These are phyloP conservation scores for Raphicerus campestris DNA, from an alignment of 2,113 vertebrate genomes.

Conservation along the genomic window DNA sequence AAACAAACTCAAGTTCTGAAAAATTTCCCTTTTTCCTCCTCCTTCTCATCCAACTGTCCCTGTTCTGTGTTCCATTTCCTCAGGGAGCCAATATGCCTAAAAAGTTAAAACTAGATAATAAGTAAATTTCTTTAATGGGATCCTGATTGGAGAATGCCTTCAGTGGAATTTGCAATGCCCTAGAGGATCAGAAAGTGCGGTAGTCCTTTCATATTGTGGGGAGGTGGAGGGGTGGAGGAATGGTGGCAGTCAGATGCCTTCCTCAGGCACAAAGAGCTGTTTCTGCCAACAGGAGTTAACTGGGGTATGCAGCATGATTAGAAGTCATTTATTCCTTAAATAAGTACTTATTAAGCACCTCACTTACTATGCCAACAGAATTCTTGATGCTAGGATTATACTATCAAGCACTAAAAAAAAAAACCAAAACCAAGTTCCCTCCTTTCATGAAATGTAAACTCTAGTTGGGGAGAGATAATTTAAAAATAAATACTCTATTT, in stretches of 20 bases:
- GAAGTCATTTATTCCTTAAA: not conserved
- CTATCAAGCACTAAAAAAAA: not conserved
- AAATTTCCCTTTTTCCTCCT: not conserved
- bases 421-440: not conserved
- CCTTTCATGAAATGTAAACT: not conserved
- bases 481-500: not conserved
- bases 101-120: conserved; percentile 8
- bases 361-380: not conserved
- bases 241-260: not conserved
- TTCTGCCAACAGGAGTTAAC: not conserved
- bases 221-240: not conserved
- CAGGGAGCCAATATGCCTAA: not conserved
- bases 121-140: not conserved
- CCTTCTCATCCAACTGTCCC: not conserved
- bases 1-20: not conserved
- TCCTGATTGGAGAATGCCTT: not conserved
- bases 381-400: not conserved
- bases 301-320: not conserved
- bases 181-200: not conserved
- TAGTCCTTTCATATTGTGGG: not conserved
- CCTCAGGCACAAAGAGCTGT: not conserved
- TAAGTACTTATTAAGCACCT: not conserved
- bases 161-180: not conserved
- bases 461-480: not conserved
- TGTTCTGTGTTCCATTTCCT: not conserved